These are phyloP conservation scores for Odobenus rosmarus DNA, from an alignment of 2,113 vertebrate species.

Conservation along the genomic window DNA sequence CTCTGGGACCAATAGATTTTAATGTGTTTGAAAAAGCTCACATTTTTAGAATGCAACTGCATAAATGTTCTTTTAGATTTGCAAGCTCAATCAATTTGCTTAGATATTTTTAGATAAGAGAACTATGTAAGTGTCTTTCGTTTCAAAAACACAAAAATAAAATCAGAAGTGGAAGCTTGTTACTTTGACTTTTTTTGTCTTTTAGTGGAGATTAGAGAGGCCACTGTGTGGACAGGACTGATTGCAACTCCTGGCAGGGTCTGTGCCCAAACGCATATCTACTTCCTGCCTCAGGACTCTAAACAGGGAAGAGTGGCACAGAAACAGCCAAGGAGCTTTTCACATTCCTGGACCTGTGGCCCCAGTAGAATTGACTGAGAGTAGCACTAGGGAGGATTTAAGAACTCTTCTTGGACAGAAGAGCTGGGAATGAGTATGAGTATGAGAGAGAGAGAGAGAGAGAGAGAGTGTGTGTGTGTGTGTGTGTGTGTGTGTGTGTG, in stretches of 20 bases:
- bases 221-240: background rate
- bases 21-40: slow-evolving; percentile 62
- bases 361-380: background rate
- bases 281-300: background rate
- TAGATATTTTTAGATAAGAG: slow-evolving; percentile 55
- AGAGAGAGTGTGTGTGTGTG: background rate
- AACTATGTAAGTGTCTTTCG: slow-evolving; percentile 53
- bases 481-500: background rate
- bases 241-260: background rate
- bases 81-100: slow-evolving; percentile 57
- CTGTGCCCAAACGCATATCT: background rate
- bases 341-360: background rate
- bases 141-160: slow-evolving; percentile 44
- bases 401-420: background rate
- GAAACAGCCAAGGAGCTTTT: background rate
- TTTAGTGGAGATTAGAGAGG: background rate
- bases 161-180: background rate
- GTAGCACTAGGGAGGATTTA: background rate
- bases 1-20: slow-evolving; percentile 47
- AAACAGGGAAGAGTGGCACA: background rate
- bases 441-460: background rate
- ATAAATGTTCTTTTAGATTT: slow-evolving; percentile 56
- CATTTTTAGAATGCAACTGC: slow-evolving; percentile 48
- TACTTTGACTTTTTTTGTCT: background rate
- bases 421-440: background rate